Conservation (phyloP, 2,797 vertebrate species). For the Triplophysa yarkandensis region DNA sequence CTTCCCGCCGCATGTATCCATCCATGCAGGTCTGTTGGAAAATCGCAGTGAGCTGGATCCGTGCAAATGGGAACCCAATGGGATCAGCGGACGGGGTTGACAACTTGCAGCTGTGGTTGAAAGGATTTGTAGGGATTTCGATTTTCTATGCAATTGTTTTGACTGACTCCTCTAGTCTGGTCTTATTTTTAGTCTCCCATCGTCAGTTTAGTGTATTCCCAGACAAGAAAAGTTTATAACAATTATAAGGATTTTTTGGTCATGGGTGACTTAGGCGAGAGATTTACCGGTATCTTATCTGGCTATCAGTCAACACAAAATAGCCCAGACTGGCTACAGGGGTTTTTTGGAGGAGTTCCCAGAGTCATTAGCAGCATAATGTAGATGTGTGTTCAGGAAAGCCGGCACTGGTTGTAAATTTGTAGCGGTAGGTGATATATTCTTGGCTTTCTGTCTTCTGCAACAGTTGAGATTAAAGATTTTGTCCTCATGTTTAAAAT, state of each 20-base stretch:
- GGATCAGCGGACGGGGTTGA: slow-evolving; percentile 29
- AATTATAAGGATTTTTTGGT: slow-evolving; percentile 44
- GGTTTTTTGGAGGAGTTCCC: slow-evolving; percentile 56
- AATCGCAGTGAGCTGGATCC: slow-evolving; percentile 22
- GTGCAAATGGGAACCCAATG: slow-evolving; percentile 29
- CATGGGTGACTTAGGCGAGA: slow-evolving; percentile 44
- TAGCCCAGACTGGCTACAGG: slow-evolving; percentile 50
- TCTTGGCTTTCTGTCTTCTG: slow-evolving; percentile 29
- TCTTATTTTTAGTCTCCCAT: slow-evolving; percentile 35
- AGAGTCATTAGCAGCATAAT: slow-evolving; percentile 54
- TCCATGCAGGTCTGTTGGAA: slow-evolving; percentile 16
- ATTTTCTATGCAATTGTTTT: slow-evolving; percentile 47
- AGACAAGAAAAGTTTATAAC: slow-evolving; percentile 43
- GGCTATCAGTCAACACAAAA: slow-evolving; percentile 54
- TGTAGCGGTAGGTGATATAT: slow-evolving; percentile 37
- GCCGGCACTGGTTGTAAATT: slow-evolving; percentile 37
- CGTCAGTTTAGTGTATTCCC: slow-evolving; percentile 30
- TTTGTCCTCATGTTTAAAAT: slow-evolving; percentile 13
- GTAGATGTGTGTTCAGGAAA: slow-evolving; percentile 28
- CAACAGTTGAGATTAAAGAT: slow-evolving; percentile 30
- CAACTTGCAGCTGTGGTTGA: slow-evolving; percentile 45
- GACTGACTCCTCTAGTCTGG: slow-evolving; percentile 23
- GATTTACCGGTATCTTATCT: slow-evolving; percentile 54
- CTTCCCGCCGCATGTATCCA: background rate
- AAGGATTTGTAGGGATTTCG: slow-evolving; percentile 42